Evolutionary conservation across 2,888 invertebrate genomes (phyloP), one percentile per base, ranked within the genome.

Genomic region (Escarpia spicata): DNA sequence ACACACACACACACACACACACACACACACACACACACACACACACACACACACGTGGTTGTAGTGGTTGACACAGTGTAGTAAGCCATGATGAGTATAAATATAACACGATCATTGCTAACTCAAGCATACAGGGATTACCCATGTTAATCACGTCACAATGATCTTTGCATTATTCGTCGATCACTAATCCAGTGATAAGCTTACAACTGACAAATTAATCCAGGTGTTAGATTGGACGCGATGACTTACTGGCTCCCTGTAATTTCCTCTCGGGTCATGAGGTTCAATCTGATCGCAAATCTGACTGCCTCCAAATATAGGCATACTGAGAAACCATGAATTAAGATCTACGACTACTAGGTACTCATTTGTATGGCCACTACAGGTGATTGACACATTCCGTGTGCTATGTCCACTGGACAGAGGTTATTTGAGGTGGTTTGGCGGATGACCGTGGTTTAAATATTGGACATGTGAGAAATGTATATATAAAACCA

Each of bases 151-250:
- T 75, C 75, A 75, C 75, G 6, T 75, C 75, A 75, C 75, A 26
- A 19, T 75, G 75, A 75, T 75, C 75, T 75, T 26, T 75, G 75
- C 75, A 75, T 75, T 75, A 75, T 75, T 75, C 75, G 19, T 3
- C n/a, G 26, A 26, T 26, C n/a, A n/a, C 75, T 75, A 75, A 75
- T 75, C 75, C 75, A 75, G 19, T 75, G 75, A 75, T 75, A 75
- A 75, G 75, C 75, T 75, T 75, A 75, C 26, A 75, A 75, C 75
- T 75, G 19, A 75, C 75, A 75, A 75, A 75, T 75, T 75, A 75
- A 75, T 26, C 26, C n/a, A 75, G 19, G n/a, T 75, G 75, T 75
- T 75, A 75, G 26, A 75, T 75, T 75, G 75, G 26, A 75, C 75
- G 6, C 75, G 6, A 15, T 75, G 75, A 75, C 75, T 75, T 75